phyloP scores from a whole-genome alignment of 2,888 invertebrate species.

The Salpingus planirostris region DNA sequence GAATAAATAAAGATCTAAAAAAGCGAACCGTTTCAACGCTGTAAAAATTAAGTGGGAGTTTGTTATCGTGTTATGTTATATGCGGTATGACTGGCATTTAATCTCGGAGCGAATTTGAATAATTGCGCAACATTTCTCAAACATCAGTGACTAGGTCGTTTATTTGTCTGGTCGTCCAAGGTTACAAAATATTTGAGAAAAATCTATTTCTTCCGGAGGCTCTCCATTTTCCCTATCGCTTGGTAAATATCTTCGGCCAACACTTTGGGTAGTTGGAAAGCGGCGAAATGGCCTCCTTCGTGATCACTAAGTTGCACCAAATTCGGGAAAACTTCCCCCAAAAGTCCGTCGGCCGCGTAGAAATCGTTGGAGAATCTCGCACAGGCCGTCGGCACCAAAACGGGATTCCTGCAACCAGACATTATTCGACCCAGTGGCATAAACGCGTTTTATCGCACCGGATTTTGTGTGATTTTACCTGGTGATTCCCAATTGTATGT shows the following conservation, averaged over 20 bases:
- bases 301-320: slow-evolving; percentile 58
- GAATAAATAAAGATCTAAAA: too few species aligned
- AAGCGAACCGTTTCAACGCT: too few species aligned
- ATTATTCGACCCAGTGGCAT: too few species aligned
- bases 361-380: slow-evolving; percentile 65
- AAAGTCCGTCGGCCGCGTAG: slow-evolving; percentile 49
- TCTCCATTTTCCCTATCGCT: slow-evolving; percentile 47
- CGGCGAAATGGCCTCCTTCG: slow-evolving; percentile 72
- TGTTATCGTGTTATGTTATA: too few species aligned
- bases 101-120: too few species aligned
- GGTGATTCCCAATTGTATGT: slow-evolving; percentile 12
- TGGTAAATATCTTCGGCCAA: slow-evolving; percentile 60
- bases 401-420: slow-evolving; percentile 34
- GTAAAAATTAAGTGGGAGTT: neutral
- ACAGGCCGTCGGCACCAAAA: slow-evolving; percentile 62
- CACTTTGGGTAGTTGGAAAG: slow-evolving; percentile 63
- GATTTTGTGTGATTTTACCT: too few species aligned
- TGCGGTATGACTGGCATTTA: too few species aligned
- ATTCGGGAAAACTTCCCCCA: slow-evolving; percentile 53
- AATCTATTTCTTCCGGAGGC: neutral
- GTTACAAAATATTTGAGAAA: too few species aligned
- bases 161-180: too few species aligned
- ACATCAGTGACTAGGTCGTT: too few species aligned
- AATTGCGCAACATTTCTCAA: too few species aligned
- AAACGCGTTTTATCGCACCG: too few species aligned